Conservation (phyloP, 2,888 invertebrate genomes). For the Mesorhabditis sp. region DNA sequence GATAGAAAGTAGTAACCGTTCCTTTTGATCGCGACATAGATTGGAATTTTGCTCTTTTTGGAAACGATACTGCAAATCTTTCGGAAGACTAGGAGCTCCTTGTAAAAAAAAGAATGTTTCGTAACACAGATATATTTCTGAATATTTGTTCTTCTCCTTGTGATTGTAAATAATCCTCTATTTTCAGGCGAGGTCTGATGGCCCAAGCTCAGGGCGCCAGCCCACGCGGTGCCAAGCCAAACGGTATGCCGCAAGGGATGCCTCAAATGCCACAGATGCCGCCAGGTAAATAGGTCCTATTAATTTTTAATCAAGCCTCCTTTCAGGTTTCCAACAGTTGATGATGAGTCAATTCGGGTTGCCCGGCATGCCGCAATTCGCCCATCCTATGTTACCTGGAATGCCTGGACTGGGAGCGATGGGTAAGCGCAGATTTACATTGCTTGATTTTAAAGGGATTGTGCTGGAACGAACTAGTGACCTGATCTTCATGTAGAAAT, state of each 20-base stretch:
- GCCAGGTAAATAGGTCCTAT: not conserved
- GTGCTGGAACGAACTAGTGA: too few relatives aligned
- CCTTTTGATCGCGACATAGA: not conserved
- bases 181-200: not conserved
- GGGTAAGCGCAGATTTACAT: not conserved
- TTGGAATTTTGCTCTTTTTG: not conserved
- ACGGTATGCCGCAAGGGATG: not conserved
- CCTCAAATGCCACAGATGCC: not conserved
- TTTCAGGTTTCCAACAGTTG: not conserved
- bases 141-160: not conserved
- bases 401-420: not conserved
- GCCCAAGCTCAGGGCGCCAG: not conserved
- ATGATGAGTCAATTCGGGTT: not conserved
- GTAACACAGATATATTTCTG: too few relatives aligned
- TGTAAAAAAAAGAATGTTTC: not conserved
- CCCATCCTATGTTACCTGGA: not conserved
- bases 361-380: conserved; percentile 1
- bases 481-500: too few relatives aligned
- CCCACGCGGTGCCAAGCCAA: conserved; percentile 1
- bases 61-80: not conserved
- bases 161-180: not conserved
- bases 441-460: too few relatives aligned
- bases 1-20: not conserved
- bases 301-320: not conserved
- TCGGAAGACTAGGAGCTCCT: not conserved